A percentile compares a stretch with the other conserved stretches of the same genome.
These are phyloP conservation scores for Geopemphigus sp. DNA, from an alignment of 1,140 invertebrate species.

Conservation along the genomic window DNA sequence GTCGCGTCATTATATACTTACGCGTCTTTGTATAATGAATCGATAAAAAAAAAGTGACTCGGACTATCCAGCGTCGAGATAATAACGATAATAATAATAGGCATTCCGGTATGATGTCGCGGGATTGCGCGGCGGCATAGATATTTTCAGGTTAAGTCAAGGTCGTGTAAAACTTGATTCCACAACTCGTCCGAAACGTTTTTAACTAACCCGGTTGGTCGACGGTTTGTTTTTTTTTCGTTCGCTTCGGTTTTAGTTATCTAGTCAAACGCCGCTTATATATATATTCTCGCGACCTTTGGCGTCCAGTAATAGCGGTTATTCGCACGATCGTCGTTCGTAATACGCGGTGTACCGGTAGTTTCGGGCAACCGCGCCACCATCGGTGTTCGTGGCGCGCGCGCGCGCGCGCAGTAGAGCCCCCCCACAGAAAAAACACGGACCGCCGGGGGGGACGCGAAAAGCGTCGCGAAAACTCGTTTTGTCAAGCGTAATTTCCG, in stretches of 20 bases:
- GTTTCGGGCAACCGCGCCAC: background rate
- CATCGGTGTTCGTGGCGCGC: background rate
- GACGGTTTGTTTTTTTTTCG: background rate
- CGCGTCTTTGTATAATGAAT: background rate
- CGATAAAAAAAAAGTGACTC: background rate
- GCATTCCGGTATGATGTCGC: background rate
- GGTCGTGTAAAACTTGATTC: slow-evolving; percentile 37
- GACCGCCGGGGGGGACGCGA: no score
- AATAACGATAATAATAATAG: no score
- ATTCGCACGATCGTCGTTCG: background rate
- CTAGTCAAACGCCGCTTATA: background rate
- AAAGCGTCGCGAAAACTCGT: background rate
- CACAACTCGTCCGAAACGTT: slow-evolving; percentile 30
- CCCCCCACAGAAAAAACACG: no score
- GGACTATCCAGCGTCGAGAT: background rate
- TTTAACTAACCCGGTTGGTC: background rate
- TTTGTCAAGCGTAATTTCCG: background rate
- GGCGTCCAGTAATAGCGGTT: background rate
- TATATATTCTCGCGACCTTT: background rate
- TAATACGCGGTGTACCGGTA: background rate
- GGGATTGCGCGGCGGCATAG: background rate
- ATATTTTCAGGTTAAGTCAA: slow-evolving; percentile 31
- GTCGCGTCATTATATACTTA: background rate
- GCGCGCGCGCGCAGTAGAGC: no score
- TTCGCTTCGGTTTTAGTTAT: background rate